phyloP scores from a whole-genome alignment of 2,113 vertebrate genomes.

The Lichenostomus cassidix region DNA sequence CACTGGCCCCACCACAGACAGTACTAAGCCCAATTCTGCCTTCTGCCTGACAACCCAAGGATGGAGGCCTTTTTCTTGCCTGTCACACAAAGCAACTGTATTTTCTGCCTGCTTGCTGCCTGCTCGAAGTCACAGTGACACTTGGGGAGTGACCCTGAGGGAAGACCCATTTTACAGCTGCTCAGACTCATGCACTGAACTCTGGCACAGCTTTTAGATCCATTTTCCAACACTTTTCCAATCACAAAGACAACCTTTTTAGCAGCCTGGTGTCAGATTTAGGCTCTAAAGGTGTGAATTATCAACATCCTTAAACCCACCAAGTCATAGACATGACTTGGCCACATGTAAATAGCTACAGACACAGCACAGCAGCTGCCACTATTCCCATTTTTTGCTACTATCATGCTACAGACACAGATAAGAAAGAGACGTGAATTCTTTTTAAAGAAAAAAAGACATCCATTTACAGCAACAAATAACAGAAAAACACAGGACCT shows the following conservation, averaged over 20 bases:
- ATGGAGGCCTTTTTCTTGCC: neutral
- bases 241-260: too few relatives aligned
- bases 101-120: neutral
- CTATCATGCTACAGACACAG: neutral
- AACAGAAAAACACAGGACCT: neutral
- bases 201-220: rapidly evolving
- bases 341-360: neutral
- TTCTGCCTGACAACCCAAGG: rapidly evolving
- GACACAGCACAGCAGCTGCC: neutral
- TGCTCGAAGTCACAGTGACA: rapidly evolving
- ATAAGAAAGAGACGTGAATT: neutral
- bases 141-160: rapidly evolving
- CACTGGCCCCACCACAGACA: rapidly evolving
- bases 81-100: rapidly evolving
- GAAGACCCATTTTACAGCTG: neutral
- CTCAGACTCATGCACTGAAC: rapidly evolving
- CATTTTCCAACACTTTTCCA: neutral
- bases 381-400: rapidly evolving
- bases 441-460: neutral
- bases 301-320: rapidly evolving
- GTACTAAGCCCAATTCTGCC: rapidly evolving
- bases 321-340: neutral
- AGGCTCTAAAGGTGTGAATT: rapidly evolving
- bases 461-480: neutral
- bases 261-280: neutral